Evolutionary conservation across 2,797 vertebrate genomes (phyloP).

Genomic region (Cyprinodon diabolis): DNA sequence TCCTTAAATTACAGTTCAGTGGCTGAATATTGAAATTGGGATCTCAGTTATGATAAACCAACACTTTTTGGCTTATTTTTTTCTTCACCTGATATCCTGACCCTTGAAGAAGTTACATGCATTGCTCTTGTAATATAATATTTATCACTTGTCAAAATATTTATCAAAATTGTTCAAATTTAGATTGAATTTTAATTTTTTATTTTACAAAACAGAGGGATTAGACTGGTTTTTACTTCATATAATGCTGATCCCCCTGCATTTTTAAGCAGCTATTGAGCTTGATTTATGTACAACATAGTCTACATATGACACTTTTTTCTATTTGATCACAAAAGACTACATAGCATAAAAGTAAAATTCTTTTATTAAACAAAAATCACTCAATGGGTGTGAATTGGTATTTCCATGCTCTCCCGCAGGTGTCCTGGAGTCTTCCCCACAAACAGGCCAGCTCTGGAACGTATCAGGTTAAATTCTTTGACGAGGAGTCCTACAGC

Average conservation of each 20-base stretch:
- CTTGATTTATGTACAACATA: neutral
- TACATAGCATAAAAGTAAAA: neutral
- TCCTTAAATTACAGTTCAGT: neutral
- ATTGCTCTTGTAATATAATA: too few relatives aligned
- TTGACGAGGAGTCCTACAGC: conserved; percentile 94
- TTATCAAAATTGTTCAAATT: neutral
- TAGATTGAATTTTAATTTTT: neutral
- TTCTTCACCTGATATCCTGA: neutral
- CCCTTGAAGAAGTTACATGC: neutral
- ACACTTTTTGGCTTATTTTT: neutral
- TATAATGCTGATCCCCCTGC: neutral
- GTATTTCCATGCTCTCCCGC: neutral
- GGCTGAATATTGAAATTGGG: neutral
- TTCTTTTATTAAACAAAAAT: neutral
- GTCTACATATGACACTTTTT: neutral
- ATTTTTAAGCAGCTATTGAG: neutral
- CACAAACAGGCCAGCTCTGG: conserved; percentile 90
- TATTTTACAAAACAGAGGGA: neutral
- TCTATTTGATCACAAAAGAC: neutral
- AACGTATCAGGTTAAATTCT: conserved; percentile 93
- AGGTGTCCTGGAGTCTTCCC: conserved; percentile 94
- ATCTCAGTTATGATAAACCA: neutral
- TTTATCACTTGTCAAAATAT: too few relatives aligned
- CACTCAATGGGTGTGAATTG: neutral
- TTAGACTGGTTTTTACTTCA: neutral